Conservation (phyloP, 2,113 vertebrate genomes). For the Bubo blakistoni region DNA sequence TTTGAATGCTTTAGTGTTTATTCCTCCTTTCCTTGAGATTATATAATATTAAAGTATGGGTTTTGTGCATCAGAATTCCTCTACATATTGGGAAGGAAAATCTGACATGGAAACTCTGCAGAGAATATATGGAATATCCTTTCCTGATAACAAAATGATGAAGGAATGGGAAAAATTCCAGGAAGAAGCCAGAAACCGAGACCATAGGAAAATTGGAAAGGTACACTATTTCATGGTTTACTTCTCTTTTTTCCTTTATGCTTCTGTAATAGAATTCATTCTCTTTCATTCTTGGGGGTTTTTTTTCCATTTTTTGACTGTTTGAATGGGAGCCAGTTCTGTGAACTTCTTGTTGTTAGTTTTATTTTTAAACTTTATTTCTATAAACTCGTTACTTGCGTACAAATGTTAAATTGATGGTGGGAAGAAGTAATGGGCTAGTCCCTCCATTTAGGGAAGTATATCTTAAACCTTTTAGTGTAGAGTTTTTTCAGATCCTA, state of each 20-base stretch:
- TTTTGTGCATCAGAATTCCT: conserved; percentile 71
- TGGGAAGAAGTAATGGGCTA: background rate
- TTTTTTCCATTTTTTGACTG: background rate
- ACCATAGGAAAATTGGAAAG: conserved; percentile 80
- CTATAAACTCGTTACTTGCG: background rate
- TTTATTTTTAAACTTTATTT: background rate
- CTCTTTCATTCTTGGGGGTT: background rate
- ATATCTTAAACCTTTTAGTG: background rate
- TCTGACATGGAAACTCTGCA: conserved; percentile 78
- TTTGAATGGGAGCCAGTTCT: background rate
- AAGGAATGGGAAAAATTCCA: conserved; percentile 76
- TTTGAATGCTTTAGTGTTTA: background rate
- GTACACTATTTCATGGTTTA: background rate
- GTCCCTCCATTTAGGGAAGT: background rate
- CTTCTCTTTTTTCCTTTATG: background rate
- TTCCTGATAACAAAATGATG: conserved; percentile 77
- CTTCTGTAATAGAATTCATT: background rate
- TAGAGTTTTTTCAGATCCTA: background rate
- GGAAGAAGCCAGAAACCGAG: conserved; percentile 75
- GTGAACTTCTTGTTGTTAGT: background rate
- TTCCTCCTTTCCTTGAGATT: background rate
- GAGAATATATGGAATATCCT: conserved; percentile 79
- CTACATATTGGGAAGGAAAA: conserved; percentile 77
- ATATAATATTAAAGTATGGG: background rate
- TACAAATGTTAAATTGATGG: background rate